phyloP scores from a whole-genome alignment of 1,140 invertebrate species.

The Pseudobourletiella spinata region DNA sequence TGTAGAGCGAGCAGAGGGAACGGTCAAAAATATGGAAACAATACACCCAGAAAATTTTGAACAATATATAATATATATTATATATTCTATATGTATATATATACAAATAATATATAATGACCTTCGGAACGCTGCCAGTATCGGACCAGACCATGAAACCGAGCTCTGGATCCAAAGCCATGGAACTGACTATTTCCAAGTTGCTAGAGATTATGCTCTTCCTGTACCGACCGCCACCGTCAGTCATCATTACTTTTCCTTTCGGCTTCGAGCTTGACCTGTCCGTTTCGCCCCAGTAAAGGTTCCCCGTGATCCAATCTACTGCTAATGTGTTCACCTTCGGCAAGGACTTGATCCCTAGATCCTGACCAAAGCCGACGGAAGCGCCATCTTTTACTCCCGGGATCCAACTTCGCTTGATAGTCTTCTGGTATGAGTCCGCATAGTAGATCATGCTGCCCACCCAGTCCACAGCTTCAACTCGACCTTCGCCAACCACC shows the following conservation, averaged over 20 bases:
- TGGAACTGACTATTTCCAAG: slow-evolving; percentile 70
- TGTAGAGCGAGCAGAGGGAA: too few species aligned
- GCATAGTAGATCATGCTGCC: slow-evolving; percentile 58
- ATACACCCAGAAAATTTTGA: too few species aligned
- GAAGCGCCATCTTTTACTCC: slow-evolving; percentile 60
- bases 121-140: slow-evolving; percentile 64
- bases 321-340: slow-evolving; percentile 76
- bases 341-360: slow-evolving; percentile 53
- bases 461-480: slow-evolving; percentile 74
- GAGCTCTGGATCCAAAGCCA: slow-evolving; percentile 75
- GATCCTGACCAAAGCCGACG: slow-evolving; percentile 71
- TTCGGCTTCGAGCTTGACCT: slow-evolving; percentile 50
- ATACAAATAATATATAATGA: slow-evolving; percentile 2
- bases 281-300: slow-evolving; percentile 90
- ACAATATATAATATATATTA: too few species aligned
- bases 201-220: slow-evolving; percentile 52
- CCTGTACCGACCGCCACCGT: slow-evolving; percentile 80
- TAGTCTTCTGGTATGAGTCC: slow-evolving; percentile 76
- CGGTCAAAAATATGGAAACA: background rate
- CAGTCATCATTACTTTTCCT: slow-evolving; percentile 72
- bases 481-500: slow-evolving; percentile 69
- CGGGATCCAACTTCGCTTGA: slow-evolving; percentile 84
- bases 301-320: slow-evolving; percentile 84
- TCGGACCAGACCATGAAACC: slow-evolving; percentile 87
- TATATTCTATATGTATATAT: too few species aligned